phyloP scores from a whole-genome alignment of 2,888 invertebrate species.

The Abrostola triplasia region DNA sequence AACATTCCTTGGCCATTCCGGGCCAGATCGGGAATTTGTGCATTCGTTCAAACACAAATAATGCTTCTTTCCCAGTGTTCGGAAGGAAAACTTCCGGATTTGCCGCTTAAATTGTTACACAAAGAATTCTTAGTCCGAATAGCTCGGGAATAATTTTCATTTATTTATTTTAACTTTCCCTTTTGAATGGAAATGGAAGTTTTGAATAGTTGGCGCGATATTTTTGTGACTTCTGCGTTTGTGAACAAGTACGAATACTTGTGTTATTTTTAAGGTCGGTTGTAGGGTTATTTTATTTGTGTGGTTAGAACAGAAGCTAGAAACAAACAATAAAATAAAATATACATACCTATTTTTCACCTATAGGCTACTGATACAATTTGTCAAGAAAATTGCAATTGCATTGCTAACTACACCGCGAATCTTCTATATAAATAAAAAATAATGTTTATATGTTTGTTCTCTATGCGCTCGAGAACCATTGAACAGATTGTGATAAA shows the following conservation, averaged over 20 bases:
- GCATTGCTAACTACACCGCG: no score
- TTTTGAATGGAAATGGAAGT: constrained; percentile 26
- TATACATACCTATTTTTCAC: no score
- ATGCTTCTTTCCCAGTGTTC: constrained; percentile 38
- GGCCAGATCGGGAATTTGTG: constrained; percentile 59
- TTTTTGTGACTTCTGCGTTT: neutral
- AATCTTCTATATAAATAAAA: no score
- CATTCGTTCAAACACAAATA: constrained; percentile 64
- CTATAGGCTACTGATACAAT: no score
- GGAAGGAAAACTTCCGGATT: constrained; percentile 55
- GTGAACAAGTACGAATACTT: neutral
- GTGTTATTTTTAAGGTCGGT: no score
- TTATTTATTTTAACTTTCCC: constrained; percentile 37
- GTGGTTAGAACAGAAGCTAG: no score
- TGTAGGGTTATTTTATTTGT: no score
- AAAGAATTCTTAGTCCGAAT: constrained; percentile 49
- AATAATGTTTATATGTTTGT: no score
- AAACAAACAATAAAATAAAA: no score
- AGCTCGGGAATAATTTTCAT: constrained; percentile 46
- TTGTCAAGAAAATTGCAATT: no score
- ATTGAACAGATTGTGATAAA: no score
- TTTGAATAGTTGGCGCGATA: constrained; percentile 14
- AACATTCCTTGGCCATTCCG: constrained; percentile 61
- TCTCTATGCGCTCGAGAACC: no score
- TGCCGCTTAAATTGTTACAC: constrained; percentile 49